Conservation (phyloP, 2,888 invertebrate genomes). For the Villa cingulata region DNA sequence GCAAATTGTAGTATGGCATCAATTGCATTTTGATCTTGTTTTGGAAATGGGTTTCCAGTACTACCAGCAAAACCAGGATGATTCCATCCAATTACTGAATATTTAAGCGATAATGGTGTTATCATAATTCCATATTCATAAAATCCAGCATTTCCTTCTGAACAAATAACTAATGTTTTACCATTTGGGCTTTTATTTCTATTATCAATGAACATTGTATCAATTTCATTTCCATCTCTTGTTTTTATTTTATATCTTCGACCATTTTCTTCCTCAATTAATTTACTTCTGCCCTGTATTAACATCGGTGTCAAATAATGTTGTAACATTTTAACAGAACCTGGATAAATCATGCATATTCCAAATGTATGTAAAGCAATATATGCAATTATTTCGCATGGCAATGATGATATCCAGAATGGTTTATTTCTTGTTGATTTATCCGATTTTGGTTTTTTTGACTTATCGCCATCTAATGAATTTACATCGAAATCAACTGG, state of each 20-base stretch:
- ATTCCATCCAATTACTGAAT: slow-evolving; percentile 94
- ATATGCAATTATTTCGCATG: slow-evolving; percentile 60
- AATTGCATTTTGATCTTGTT: slow-evolving; percentile 75
- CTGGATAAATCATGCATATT: slow-evolving; percentile 81
- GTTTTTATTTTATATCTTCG: slow-evolving; percentile 65
- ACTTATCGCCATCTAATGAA: slow-evolving; percentile 20
- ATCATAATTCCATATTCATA: slow-evolving; percentile 90
- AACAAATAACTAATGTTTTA: slow-evolving; percentile 66
- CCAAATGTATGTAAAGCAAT: slow-evolving; percentile 80
- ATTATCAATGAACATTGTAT: slow-evolving; percentile 79
- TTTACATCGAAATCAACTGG: slow-evolving; percentile 54
- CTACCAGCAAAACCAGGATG: slow-evolving; percentile 93
- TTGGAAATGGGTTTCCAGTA: slow-evolving; percentile 70
- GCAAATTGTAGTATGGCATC: slow-evolving; percentile 90
- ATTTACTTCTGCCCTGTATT: slow-evolving; percentile 55
- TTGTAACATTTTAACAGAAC: slow-evolving; percentile 62
- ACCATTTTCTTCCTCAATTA: slow-evolving; percentile 61
- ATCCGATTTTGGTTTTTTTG: slow-evolving; percentile 25
- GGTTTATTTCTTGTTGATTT: slow-evolving; percentile 29
- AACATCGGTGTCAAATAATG: slow-evolving; percentile 46
- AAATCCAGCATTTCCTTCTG: slow-evolving; percentile 91
- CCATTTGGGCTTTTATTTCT: slow-evolving; percentile 48
- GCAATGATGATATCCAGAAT: slow-evolving; percentile 38
- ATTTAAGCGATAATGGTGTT: slow-evolving; percentile 74
- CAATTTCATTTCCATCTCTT: slow-evolving; percentile 69